Conservation (phyloP, 1,140 invertebrate genomes). For the Conus ventricosus region DNA sequence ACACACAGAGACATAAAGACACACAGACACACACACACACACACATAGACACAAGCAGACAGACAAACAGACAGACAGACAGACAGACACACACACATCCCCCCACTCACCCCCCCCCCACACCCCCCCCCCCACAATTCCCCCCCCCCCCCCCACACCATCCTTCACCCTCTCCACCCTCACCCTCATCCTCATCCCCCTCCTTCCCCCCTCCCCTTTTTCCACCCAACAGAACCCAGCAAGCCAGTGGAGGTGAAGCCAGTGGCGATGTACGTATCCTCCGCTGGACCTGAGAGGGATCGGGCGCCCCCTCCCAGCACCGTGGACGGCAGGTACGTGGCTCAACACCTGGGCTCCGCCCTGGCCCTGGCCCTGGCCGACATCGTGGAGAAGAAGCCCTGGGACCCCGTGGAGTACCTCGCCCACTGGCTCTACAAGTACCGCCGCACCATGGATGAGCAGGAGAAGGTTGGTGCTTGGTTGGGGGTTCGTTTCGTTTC, state of each 20-base stretch:
- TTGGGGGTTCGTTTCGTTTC: too few species aligned
- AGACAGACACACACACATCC: too few species aligned
- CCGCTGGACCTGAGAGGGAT: constrained; percentile 35
- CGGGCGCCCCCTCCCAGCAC: constrained; percentile 55
- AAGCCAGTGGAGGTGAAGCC: constrained; percentile 43
- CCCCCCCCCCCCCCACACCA: too few species aligned
- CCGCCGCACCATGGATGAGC: constrained; percentile 55
- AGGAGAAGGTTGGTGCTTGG: constrained; percentile 45
- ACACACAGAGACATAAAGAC: too few species aligned
- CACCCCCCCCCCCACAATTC: too few species aligned
- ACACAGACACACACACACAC: too few species aligned
- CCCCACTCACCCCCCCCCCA: too few species aligned
- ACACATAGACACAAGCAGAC: too few species aligned
- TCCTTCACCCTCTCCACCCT: too few species aligned
- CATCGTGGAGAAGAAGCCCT: constrained; percentile 62
- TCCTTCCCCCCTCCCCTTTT: too few species aligned
- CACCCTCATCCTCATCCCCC: too few species aligned
- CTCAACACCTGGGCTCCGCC: constrained; percentile 63
- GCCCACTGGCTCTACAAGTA: constrained; percentile 69
- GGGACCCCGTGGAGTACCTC: constrained; percentile 70
- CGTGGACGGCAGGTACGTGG: constrained; percentile 64
- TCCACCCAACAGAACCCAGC: constrained; percentile 28
- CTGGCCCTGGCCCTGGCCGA: constrained; percentile 66
- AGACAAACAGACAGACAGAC: too few species aligned
- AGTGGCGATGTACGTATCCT: constrained; percentile 56